These are phyloP conservation scores for Cyanoramphus novaezelandiae DNA, from an alignment of 2,113 vertebrate genomes.

Conservation along the genomic window DNA sequence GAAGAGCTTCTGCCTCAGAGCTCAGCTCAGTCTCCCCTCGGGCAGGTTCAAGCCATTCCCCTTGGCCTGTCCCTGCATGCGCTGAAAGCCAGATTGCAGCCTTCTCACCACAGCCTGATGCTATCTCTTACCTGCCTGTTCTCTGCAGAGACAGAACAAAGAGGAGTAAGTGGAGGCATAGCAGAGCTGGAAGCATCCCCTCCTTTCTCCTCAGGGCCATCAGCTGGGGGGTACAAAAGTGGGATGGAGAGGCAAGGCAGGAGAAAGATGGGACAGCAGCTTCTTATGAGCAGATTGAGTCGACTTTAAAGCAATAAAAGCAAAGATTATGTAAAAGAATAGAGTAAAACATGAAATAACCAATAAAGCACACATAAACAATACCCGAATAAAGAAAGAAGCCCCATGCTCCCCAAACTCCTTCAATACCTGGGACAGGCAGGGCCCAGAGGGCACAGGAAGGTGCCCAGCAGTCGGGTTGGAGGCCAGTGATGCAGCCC, in stretches of 20 bases:
- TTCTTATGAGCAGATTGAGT: not conserved
- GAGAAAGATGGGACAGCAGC: no score
- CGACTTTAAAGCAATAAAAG: not conserved
- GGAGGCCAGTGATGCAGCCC: not conserved
- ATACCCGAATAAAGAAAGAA: not conserved
- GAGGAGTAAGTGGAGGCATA: not conserved
- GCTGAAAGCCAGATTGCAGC: not conserved
- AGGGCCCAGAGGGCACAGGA: not conserved
- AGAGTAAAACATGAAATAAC: not conserved
- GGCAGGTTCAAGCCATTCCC: no score
- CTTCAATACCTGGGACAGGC: not conserved
- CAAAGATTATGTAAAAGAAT: not conserved
- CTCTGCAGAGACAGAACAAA: not conserved
- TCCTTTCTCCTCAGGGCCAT: no score
- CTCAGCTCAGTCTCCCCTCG: no score
- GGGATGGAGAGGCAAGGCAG: not conserved
- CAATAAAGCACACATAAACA: not conserved
- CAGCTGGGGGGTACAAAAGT: not conserved
- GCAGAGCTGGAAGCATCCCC: not conserved
- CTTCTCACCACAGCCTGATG: not conserved
- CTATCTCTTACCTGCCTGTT: not conserved
- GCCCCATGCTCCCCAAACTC: fast-evolving
- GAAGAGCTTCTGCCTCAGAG: no score
- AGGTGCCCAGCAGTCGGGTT: not conserved
- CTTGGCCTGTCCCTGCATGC: no score